Evolutionary conservation across 37 sponge, comb jelly and placozoan species (phyloP), one percentile per base, ranked within the genome.

Genomic region (Bolinopsis microptera): DNA sequence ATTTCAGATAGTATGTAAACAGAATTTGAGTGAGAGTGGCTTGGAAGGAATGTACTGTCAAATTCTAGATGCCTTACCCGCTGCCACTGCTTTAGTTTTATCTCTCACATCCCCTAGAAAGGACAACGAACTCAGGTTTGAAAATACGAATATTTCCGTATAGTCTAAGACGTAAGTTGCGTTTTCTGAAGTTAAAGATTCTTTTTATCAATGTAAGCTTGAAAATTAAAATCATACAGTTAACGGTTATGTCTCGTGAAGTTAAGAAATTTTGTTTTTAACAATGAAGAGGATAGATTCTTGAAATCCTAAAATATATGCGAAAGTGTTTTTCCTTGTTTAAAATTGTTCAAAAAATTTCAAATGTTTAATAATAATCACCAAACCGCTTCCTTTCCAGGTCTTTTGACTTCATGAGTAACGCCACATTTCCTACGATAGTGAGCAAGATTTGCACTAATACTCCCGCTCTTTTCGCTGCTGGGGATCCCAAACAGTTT

Each of bases 401-500:
- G 23, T 97, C 90, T 9, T 86, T 93, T 94, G 96, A 97, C 76
- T 99, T 99, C 93, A 83, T 99, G 1, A 96, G 96, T 13, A 95
- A 95, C 30, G 93, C 97, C 31, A 97, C 97, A 0, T 99, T 96
- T 95, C 99, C 99, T 0, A 94, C 94, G 28, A 38, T 99, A 1
- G 97, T 96, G 0, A 69, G 90, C 1, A 33, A 75, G 36, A 32
- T 98, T 32, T 95, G 96, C 18, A 35, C 76, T 27, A 94, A 94
- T 39, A 61, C 76, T 0, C 83, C 96, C 28, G 80, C 93, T 0
- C 94, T 98, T 5, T 98, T 97, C 94, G 96, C 98, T 2, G 94
- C 96, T 23, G 98, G 97, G 1, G 95, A 98, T 92, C 98, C 98
- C 0, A 95, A 96, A 35, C 94, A 94, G 3, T 98, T 98, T 80